phyloP scores from a whole-genome alignment of 2,888 invertebrate species.

The Lypha dubia region DNA sequence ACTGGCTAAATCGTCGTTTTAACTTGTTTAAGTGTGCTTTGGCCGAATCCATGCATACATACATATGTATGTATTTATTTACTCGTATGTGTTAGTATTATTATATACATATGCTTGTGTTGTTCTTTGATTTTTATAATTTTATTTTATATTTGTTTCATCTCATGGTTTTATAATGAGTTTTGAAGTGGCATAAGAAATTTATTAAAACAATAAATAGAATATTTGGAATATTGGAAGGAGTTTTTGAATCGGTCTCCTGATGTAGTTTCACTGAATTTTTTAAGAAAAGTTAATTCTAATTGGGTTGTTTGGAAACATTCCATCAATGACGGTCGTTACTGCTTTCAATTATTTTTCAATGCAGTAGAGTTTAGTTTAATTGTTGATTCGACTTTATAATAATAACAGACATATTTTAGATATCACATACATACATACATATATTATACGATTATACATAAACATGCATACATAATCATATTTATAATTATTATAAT shows the following conservation, averaged over 20 bases:
- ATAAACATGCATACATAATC: no score
- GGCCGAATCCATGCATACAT: constrained; percentile 1
- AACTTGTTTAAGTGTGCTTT: constrained; percentile 47
- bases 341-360: no score
- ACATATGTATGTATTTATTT: no score
- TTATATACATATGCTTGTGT: no score
- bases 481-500: no score
- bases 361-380: no score
- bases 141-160: constrained; percentile 7
- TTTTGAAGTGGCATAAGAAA: constrained; percentile 10
- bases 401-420: no score
- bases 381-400: no score
- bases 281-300: neutral
- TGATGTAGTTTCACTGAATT: neutral
- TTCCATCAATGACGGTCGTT: neutral
- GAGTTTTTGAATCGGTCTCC: constrained; percentile 16
- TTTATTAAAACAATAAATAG: neutral
- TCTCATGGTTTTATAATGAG: constrained; percentile 28
- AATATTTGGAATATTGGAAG: constrained; percentile 4
- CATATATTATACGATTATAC: no score
- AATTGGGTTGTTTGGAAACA: neutral
- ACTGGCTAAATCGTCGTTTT: constrained; percentile 20
- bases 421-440: no score
- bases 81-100: no score
- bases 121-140: constrained; percentile 24